Percentiles rank a stretch among this genome's conserved stretches.
phyloP scores from a whole-genome alignment of 2,888 invertebrate genomes.

The Drosophila longiperda region DNA sequence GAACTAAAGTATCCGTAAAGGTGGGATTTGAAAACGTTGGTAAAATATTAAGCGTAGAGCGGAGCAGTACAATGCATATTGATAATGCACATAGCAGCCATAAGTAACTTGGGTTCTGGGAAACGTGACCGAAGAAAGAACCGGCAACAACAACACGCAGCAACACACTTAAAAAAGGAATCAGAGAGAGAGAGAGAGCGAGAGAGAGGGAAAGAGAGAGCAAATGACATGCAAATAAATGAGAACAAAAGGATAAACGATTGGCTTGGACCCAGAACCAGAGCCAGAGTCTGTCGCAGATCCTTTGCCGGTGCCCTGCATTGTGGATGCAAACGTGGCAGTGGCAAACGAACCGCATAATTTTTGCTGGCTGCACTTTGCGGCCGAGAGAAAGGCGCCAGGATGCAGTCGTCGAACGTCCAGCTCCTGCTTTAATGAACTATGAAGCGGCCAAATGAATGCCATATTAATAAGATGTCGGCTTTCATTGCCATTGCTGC shows the following conservation, averaged over 20 bases:
- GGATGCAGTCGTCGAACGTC: constrained; percentile 39
- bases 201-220: constrained; percentile 39
- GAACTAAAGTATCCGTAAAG: constrained; percentile 5
- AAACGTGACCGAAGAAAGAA: constrained; percentile 69
- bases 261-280: constrained; percentile 52
- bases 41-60: constrained; percentile 37
- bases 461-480: constrained; percentile 80
- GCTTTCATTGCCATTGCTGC: constrained; percentile 50
- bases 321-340: constrained; percentile 48
- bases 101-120: constrained; percentile 75
- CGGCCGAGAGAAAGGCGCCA: constrained; percentile 66
- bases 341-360: constrained; percentile 79
- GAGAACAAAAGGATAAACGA: constrained; percentile 80
- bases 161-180: constrained; percentile 5
- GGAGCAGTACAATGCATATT: constrained; percentile 72
- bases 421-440: constrained; percentile 74
- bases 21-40: constrained; percentile 19
- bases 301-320: constrained; percentile 4
- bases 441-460: constrained; percentile 78
- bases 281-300: constrained; percentile 16
- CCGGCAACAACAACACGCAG: constrained; percentile 30
- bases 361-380: constrained; percentile 77
- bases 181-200: constrained; percentile 6
- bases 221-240: constrained; percentile 79
- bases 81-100: constrained; percentile 77